These are phyloP conservation scores for Nephrotoma appendiculata DNA, from an alignment of 2,888 invertebrate species.

Conservation along the genomic window DNA sequence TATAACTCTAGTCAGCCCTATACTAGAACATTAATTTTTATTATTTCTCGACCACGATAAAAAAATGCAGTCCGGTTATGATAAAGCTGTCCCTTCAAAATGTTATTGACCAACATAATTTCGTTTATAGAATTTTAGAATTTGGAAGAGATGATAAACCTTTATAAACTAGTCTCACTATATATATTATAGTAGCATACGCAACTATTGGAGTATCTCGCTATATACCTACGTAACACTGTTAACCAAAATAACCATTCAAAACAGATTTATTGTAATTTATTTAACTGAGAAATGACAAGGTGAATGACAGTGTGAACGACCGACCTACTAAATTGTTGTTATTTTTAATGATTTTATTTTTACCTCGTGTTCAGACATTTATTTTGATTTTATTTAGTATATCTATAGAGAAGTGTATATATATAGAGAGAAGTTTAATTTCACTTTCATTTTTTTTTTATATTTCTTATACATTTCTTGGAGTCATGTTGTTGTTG, in stretches of 20 bases:
- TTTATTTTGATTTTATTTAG: background rate
- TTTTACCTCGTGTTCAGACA: background rate
- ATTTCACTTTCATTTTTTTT: background rate
- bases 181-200: too few species aligned
- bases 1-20: too few species aligned
- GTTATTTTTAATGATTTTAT: background rate
- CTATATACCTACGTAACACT: background rate
- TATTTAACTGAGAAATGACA: background rate
- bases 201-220: too few species aligned
- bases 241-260: background rate
- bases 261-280: background rate
- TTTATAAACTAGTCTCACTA: too few species aligned
- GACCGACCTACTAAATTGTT: background rate
- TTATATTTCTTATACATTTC: background rate
- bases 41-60: too few species aligned
- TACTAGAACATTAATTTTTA: too few species aligned
- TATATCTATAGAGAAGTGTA: background rate
- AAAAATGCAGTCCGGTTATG: too few species aligned
- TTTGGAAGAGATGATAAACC: too few species aligned
- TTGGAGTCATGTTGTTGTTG: background rate
- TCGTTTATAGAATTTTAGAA: too few species aligned
- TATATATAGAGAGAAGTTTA: background rate
- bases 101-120: too few species aligned
- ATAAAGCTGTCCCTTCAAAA: too few species aligned
- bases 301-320: background rate